Base-by-base conservation (phyloP, 2,888 invertebrate species). In the Drosophila mulleri region DNA sequence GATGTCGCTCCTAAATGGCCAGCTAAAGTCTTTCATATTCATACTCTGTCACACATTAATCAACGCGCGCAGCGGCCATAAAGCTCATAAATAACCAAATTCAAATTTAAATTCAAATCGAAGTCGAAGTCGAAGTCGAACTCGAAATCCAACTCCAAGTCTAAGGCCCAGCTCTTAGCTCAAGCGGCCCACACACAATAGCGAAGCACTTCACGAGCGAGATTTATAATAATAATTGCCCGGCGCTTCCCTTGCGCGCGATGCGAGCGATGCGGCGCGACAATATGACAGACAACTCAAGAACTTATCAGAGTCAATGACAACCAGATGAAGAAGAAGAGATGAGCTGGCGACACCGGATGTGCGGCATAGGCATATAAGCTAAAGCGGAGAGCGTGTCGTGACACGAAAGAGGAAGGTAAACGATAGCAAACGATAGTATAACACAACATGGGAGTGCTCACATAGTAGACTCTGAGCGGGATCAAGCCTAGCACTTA, bases 221-320 rank as follows among this genome's bases (percentile, higher is more conserved):
- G 45, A 64, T 71, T 74, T 41, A 39, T 41, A 54, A 71, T 75
- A 79, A 77, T 78, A 71, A 75, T 77, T 75, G 79, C 57, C 70
- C 60, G 72, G 79, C 74, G 77, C 79, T 80, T 88, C 79, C 82
- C 90, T 23, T 23, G 20, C 20, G 83, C 90, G 89, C n/a, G n/a
- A 88, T 88, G 88, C 71, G 32, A 50, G 83, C 73, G 87, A 86
- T 80, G 80, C 32, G 90, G 86, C 89, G 83, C 90, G 89, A 89
- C 85, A 78, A 89, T 90, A 88, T 89, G 90, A 90, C 89, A 89
- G 87, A 77, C 80, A 68, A 88, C 79, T 88, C 89, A 81, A 71
- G 75, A 81, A 83, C 72, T 79, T 80, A 79, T 86, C 80, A 77
- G 64, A 75, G 59, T 47, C 67, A 54, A 26, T 45, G 59, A 47